Evolutionary conservation across 2,797 vertebrate genomes (phyloP).

Genomic region (Silurus aristotelis): DNA sequence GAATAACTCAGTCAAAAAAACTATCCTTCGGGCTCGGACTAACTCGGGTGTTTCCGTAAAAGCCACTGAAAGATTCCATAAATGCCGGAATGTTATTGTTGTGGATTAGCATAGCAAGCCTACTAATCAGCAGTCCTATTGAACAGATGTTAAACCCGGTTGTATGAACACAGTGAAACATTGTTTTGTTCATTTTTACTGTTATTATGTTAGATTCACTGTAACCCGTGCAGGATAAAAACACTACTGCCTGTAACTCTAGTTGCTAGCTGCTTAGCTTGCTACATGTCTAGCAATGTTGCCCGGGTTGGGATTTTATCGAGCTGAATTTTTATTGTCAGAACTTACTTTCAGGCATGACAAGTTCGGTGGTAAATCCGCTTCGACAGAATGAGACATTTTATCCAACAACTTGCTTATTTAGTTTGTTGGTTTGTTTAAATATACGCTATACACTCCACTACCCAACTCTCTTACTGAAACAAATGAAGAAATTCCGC

Average conservation of each 20-base stretch:
- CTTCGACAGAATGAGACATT: constrained; percentile 63
- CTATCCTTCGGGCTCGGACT: neutral
- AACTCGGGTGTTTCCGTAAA: neutral
- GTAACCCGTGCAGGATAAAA: too few relatives aligned
- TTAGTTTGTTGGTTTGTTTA: neutral
- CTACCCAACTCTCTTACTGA: neutral
- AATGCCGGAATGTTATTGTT: neutral
- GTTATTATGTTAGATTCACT: neutral
- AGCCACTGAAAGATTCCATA: neutral
- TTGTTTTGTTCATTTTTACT: neutral
- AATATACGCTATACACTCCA: too few relatives aligned
- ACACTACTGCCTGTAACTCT: neutral
- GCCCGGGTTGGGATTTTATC: neutral
- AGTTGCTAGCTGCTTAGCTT: neutral
- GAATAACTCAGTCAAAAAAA: neutral
- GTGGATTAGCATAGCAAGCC: too few relatives aligned
- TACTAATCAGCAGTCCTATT: neutral
- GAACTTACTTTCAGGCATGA: constrained; percentile 72
- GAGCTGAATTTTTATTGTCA: too few relatives aligned
- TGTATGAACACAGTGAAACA: too few relatives aligned
- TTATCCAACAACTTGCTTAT: neutral
- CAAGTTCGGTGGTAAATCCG: constrained; percentile 60
- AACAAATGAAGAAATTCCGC: constrained; percentile 54
- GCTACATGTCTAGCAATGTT: neutral
- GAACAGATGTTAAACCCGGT: neutral